A percentile compares a stretch with the other conserved stretches of the same genome.
Conservation (phyloP, 2,113 vertebrate genomes). For the Stegostoma tigrinum region DNA sequence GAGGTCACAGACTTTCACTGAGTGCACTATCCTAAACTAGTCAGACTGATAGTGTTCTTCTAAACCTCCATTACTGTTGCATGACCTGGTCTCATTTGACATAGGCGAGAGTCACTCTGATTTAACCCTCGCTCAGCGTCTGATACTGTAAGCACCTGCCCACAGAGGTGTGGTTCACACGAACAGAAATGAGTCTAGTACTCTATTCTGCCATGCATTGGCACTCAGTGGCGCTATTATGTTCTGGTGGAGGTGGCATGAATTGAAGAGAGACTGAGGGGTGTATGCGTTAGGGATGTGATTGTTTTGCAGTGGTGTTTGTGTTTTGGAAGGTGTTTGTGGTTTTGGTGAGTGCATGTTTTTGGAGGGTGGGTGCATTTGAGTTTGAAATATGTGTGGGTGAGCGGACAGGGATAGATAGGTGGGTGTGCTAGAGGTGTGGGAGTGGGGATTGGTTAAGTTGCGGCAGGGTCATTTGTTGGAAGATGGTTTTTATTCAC, state of each 20-base stretch:
- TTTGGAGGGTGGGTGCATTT: too few relatives aligned
- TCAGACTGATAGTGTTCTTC: background rate
- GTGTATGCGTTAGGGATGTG: too few relatives aligned
- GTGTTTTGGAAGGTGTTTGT: too few relatives aligned
- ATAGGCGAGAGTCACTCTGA: background rate
- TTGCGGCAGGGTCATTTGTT: too few relatives aligned
- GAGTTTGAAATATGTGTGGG: too few relatives aligned
- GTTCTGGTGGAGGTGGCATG: background rate
- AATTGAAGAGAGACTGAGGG: too few relatives aligned
- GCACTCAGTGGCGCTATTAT: background rate
- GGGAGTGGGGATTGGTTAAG: too few relatives aligned
- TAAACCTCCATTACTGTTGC: background rate
- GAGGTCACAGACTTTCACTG: background rate
- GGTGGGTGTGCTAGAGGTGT: too few relatives aligned
- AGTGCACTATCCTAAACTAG: background rate
- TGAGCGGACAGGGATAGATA: too few relatives aligned
- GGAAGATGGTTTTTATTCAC: too few relatives aligned
- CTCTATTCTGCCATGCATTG: background rate
- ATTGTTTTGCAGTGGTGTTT: too few relatives aligned
- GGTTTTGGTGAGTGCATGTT: too few relatives aligned
- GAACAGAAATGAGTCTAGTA: background rate
- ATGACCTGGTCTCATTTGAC: background rate
- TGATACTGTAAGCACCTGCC: background rate
- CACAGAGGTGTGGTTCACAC: background rate
- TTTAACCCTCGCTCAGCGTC: background rate